Base-by-base conservation (phyloP, 2,797 vertebrate species). In the Yasuhikotakia modesta region DNA sequence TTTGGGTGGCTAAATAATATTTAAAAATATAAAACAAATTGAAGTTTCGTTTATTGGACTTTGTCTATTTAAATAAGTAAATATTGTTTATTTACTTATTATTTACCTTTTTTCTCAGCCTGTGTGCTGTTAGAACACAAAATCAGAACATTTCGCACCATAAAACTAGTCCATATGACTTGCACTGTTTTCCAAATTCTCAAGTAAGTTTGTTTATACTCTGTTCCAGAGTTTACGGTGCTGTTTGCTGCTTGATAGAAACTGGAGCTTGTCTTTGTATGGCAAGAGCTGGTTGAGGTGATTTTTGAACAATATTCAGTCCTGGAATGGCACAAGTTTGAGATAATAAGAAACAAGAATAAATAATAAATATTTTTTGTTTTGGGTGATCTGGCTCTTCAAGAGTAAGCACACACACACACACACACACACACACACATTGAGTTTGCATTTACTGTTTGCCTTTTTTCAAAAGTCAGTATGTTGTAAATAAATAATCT, bases 1-100 rank as follows among this genome's bases (percentile, higher is more conserved):
- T 43, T 27, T 66, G 61, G 48, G 8, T 66, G 32, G 39, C 61
- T 53, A 27, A 64, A 27, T 73, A 48, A 7, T 22, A 50, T 64
- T n/a, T 30, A 48, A 48, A 27, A 24, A 17, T 16, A 50, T 4
- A 50, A n/a, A 55, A 21, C 21, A 22, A 2, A 55, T 11, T 12
- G 19, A 55, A 19, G 8, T 7, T 53, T 53, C 1, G 2, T 21
- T 21, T 27, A 27, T 27, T 27, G 27, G 4, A 57, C 4, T 3
- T 21, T 22, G 4, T 2, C 19, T 10, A n/a, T n/a, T n/a, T n/a
- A n/a, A n/a, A n/a, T n/a, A n/a, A n/a, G n/a, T n/a, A n/a, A n/a
- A n/a, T n/a, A n/a, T n/a, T n/a, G n/a, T n/a, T 57, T n/a, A n/a
- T 50, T 50, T 50, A n/a, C 5, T 50, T 50, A 14, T 50, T 50